Evolutionary conservation across 2,113 vertebrate genomes (phyloP).

Genomic region (Balaeniceps rex): DNA sequence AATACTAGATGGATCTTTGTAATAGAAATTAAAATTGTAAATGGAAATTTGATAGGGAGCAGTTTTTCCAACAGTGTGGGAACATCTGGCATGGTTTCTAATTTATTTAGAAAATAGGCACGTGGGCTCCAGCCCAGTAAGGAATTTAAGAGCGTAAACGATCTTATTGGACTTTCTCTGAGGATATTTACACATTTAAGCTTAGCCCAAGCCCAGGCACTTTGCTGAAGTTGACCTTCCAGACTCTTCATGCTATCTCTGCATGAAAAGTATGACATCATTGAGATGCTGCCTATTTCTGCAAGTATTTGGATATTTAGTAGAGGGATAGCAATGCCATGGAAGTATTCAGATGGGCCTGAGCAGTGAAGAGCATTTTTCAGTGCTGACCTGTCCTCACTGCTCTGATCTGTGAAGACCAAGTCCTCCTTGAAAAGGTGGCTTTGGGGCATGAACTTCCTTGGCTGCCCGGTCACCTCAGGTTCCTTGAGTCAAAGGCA

Average conservation of each 20-base stretch:
- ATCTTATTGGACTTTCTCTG: not conserved
- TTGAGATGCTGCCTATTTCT: not conserved
- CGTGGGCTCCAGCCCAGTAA: not conserved
- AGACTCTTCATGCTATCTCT: not conserved
- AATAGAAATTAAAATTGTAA: not conserved
- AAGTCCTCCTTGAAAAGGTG: not conserved
- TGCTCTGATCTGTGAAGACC: not conserved
- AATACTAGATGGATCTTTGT: not conserved
- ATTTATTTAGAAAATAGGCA: not conserved
- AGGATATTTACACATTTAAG: not conserved
- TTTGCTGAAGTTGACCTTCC: not conserved
- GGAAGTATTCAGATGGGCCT: not conserved
- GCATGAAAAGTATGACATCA: not conserved
- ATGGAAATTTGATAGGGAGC: not conserved
- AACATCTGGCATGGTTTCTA: not conserved
- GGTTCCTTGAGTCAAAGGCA: not conserved
- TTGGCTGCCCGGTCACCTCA: not conserved
- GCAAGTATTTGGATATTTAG: not conserved
- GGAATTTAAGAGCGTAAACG: not conserved
- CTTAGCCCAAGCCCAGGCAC: not conserved
- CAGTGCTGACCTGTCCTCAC: not conserved
- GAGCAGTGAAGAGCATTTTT: not conserved
- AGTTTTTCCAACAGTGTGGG: not conserved
- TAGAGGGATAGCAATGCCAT: not conserved
- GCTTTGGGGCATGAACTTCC: not conserved